A percentile compares a stretch with the other conserved stretches of the same genome.
Evolutionary conservation across 2,888 invertebrate species (phyloP).

Genomic region (Tupiocoris notatus): DNA sequence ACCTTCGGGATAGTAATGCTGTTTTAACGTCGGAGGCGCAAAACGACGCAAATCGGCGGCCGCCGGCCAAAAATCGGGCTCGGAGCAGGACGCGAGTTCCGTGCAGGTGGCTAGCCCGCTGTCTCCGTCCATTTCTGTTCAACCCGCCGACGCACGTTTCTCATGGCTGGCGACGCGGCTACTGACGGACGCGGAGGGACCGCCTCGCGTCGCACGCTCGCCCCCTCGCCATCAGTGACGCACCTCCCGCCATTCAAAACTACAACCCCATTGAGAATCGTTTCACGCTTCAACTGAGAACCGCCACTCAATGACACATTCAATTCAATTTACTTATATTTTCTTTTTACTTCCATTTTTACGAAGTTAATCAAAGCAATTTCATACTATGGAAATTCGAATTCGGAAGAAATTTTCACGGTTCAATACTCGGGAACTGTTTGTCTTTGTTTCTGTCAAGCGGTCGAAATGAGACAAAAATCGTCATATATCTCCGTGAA

Average conservation of each 20-base stretch:
- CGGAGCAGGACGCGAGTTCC: slow-evolving; percentile 48
- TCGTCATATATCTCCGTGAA: too few relatives aligned
- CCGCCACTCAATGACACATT: too few relatives aligned
- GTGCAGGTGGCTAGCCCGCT: slow-evolving; percentile 54
- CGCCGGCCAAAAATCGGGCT: slow-evolving; percentile 47
- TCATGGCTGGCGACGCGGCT: slow-evolving; percentile 35
- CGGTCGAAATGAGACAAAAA: too few relatives aligned
- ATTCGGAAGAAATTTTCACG: too few relatives aligned
- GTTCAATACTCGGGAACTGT: too few relatives aligned
- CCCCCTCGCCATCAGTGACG: slow-evolving; percentile 19
- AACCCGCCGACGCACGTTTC: slow-evolving; percentile 23
- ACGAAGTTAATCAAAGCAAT: too few relatives aligned
- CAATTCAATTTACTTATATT: too few relatives aligned
- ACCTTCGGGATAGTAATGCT: slow-evolving; percentile 84
- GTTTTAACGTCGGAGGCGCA: slow-evolving; percentile 56
- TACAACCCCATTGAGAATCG: background rate
- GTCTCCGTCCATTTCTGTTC: slow-evolving; percentile 51
- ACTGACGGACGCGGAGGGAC: slow-evolving; percentile 8
- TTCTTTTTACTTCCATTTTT: too few relatives aligned
- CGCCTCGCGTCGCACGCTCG: slow-evolving; percentile 14
- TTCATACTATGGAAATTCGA: too few relatives aligned
- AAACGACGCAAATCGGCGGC: slow-evolving; percentile 48
- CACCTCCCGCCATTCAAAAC: background rate
- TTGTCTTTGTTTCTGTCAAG: too few relatives aligned
- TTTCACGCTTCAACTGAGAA: too few relatives aligned